Evolutionary conservation across 1,140 invertebrate genomes (phyloP), one percentile per base, ranked within the genome.

Genomic region (Rhynchophorus ferrugineus): DNA sequence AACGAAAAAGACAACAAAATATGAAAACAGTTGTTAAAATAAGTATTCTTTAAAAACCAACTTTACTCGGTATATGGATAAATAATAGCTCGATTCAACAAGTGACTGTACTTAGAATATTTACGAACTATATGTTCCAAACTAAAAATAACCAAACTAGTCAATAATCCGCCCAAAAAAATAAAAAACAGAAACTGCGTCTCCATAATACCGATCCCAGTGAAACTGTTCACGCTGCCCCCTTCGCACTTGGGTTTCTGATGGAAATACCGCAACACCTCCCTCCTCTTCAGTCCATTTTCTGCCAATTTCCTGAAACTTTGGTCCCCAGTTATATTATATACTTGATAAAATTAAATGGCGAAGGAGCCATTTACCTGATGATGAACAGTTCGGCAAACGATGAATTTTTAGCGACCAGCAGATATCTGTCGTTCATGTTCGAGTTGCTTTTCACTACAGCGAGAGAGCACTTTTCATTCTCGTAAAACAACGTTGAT

Each of bases 381-480:
- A 44, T 17, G 22, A 8, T 19, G n/a, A 18, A 44, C n/a, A 33
- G 20, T 18, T 44, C 43, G 13, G n/a, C n/a, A 9, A 29, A 29
- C 3, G 22, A 20, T 9, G 43, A 44, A 44, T 44, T 44, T 34
- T 34, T 44, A 1, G 43, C 22, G 3, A 29, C 21, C 43, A 34
- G 16, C 19, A 44, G 17, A 19, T 44, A 44, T 5, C 13, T 13
- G 3, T 44, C 22, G 1, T 1, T 29, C 2, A n/a, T 7, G 20
- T 3, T 13, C 13, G 5, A 17, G 29, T 18, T 24, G 1, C 11
- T 19, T 1, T 13, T 13, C 6, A 19, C 29, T 6, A 9, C 20
- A n/a, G 14, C 29, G 9, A 44, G 17, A 8, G 21, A 44, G 20
- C 43, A 44, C 19, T 44, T 44, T 44, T 44, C 43, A 16, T 24